phyloP scores from a whole-genome alignment of 2,888 invertebrate species.

The Aelia acuminata region DNA sequence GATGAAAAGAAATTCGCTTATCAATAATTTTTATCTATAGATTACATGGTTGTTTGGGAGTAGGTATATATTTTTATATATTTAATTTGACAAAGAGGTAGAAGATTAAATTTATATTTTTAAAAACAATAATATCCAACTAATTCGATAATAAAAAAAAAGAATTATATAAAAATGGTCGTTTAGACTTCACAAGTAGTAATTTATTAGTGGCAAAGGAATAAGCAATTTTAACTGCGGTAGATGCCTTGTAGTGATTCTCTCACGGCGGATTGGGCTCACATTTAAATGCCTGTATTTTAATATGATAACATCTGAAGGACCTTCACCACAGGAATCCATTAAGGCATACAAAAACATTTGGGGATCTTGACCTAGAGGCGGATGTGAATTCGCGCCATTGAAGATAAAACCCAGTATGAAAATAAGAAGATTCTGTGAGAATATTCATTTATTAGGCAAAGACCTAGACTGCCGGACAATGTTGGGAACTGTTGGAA shows the following conservation, averaged over 20 bases:
- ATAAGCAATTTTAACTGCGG: neutral
- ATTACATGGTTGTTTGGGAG: too few species aligned
- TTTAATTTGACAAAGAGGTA: too few species aligned
- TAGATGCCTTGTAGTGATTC: neutral
- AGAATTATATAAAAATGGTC: neutral
- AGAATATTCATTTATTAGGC: neutral
- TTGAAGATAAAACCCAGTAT: neutral
- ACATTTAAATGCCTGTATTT: neutral
- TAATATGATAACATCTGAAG: neutral
- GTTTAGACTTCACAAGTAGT: neutral
- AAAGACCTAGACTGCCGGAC: conserved; percentile 48
- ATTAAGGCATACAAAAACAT: neutral
- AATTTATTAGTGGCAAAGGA: neutral
- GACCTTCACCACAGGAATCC: neutral
- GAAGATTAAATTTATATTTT: too few species aligned
- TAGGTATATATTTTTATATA: too few species aligned
- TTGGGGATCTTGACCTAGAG: conserved; percentile 9
- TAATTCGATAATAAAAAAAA: neutral
- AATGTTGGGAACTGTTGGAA: conserved; percentile 12
- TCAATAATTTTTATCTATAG: neutral
- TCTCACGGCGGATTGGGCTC: neutral
- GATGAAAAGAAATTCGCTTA: too few species aligned
- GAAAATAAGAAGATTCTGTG: conserved; percentile 42
- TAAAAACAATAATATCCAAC: neutral
- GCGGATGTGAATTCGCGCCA: conserved; percentile 5